These are phyloP conservation scores for Chinchilla lanigera DNA, from an alignment of 2,113 vertebrate species.

Conservation along the genomic window DNA sequence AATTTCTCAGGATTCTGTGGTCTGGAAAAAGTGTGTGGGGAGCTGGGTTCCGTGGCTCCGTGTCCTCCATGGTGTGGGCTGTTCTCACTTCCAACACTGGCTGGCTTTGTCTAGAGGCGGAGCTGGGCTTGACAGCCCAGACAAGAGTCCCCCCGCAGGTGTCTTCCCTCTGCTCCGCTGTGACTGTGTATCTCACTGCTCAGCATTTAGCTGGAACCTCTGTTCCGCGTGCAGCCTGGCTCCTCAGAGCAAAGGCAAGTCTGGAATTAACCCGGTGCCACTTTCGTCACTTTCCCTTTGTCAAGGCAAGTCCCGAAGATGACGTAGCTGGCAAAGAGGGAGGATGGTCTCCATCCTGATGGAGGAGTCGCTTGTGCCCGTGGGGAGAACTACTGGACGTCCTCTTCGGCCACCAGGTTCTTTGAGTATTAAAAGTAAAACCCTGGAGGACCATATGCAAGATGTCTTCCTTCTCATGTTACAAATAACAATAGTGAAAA, in stretches of 20 bases:
- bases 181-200: neutral
- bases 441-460: neutral
- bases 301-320: neutral
- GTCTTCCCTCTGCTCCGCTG: neutral
- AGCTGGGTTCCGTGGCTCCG: neutral
- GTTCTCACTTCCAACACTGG: neutral
- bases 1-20: neutral
- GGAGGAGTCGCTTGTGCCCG: neutral
- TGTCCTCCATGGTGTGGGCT: too few species aligned
- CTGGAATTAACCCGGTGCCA: neutral
- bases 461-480: neutral
- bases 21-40: accelerated
- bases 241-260: neutral
- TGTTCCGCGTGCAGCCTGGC: neutral
- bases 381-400: too few species aligned
- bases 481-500: neutral
- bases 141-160: neutral
- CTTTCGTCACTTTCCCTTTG: neutral
- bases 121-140: neutral
- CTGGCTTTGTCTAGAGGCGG: neutral
- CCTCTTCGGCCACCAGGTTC: neutral
- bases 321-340: neutral
- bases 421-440: neutral
- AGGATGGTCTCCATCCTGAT: neutral
- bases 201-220: neutral